These are phyloP conservation scores for Antedon bifida DNA, from an alignment of 35 echinoderm and acorn worm genomes.

Conservation along the genomic window DNA sequence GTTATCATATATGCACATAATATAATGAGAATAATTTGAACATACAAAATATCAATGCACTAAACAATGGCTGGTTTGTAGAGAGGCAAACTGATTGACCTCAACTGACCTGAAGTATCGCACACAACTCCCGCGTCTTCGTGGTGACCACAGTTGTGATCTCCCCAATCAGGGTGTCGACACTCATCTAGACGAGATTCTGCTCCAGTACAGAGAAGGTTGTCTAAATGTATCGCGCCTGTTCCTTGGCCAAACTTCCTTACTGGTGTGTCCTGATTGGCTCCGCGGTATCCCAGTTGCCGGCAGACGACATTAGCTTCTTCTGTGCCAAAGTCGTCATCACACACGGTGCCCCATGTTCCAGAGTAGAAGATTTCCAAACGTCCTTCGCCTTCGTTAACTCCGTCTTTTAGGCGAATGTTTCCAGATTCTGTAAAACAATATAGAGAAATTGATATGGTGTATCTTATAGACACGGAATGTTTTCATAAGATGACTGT, in stretches of 20 bases:
- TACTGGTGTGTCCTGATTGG: not conserved
- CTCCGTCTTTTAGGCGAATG: not conserved
- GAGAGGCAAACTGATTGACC: too few species aligned
- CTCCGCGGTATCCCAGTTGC: not conserved
- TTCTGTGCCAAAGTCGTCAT: not conserved
- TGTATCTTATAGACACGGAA: too few species aligned
- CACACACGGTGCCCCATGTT: not conserved
- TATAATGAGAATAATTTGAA: too few species aligned
- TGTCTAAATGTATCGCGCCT: not conserved
- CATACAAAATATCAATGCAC: too few species aligned
- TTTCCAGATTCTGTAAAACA: not conserved
- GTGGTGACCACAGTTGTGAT: slow-evolving; percentile 18
- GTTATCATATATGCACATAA: too few species aligned
- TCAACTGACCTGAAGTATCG: not conserved
- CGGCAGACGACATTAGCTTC: not conserved
- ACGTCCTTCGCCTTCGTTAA: not conserved
- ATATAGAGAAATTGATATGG: too few species aligned
- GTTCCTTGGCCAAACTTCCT: not conserved
- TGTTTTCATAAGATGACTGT: too few species aligned
- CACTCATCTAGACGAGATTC: not conserved
- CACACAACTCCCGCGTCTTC: slow-evolving; percentile 30
- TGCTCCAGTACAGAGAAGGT: not conserved
- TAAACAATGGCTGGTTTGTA: too few species aligned
- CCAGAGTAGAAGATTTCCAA: not conserved
- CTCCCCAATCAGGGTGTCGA: not conserved